Conservation (phyloP, 2,888 invertebrate species). For the Limnephilus rhombicus region DNA sequence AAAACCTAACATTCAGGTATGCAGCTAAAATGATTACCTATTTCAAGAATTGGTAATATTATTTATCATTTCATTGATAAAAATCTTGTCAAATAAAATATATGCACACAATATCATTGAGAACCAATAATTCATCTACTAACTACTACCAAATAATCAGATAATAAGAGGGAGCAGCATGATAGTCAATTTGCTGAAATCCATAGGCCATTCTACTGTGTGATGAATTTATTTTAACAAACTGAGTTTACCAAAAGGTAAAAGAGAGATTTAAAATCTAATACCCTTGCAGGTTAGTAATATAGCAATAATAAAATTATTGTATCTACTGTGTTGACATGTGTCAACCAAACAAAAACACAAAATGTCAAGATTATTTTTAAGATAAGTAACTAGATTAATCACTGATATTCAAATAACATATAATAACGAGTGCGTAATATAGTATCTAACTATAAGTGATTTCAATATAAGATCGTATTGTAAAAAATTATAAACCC, state of each 20-base stretch:
- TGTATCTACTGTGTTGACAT: neutral
- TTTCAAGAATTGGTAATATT: neutral
- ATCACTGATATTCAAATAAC: neutral
- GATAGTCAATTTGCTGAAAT: neutral
- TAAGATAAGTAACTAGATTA: neutral
- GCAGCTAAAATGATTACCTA: neutral
- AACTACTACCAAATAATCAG: neutral
- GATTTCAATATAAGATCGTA: neutral
- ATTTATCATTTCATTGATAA: neutral
- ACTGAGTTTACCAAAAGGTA: neutral
- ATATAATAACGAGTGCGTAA: neutral
- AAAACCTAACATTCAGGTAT: no score
- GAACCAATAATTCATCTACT: neutral
- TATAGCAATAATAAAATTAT: neutral
- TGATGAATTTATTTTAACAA: neutral
- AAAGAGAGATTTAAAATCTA: neutral
- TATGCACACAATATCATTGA: neutral
- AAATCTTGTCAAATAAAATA: neutral
- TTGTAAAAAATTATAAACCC: constrained; percentile 19
- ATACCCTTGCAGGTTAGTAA: neutral
- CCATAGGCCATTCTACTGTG: neutral
- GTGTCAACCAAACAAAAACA: constrained; percentile 38
- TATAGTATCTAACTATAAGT: neutral
- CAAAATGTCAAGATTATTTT: constrained; percentile 39
- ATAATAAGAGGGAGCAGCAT: neutral